Conservation (phyloP, 1,140 invertebrate genomes). For the Pygmarrhopalites habei region DNA sequence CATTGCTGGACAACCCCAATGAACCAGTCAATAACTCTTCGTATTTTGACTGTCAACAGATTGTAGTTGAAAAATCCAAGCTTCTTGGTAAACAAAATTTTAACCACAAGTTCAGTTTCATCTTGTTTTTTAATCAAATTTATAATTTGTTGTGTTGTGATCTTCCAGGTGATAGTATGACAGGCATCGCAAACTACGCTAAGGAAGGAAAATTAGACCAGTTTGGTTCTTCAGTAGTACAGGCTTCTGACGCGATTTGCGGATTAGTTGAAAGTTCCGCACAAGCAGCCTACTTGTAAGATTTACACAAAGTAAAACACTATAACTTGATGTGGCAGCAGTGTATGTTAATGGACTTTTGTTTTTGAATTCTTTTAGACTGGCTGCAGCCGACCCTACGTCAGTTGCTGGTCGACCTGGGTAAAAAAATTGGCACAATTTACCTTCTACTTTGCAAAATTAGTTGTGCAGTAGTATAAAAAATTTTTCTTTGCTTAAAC, state of each 20-base stretch:
- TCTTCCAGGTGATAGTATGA: slow-evolving; percentile 77
- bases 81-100: slow-evolving; percentile 52
- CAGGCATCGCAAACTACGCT: slow-evolving; percentile 86
- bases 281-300: slow-evolving; percentile 89
- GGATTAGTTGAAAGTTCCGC: slow-evolving; percentile 75
- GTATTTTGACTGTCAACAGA: slow-evolving; percentile 92
- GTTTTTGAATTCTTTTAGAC: too few species aligned
- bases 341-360: too few species aligned
- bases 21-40: slow-evolving; percentile 80
- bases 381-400: slow-evolving; percentile 82
- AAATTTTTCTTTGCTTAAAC: too few species aligned
- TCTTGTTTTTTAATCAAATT: too few species aligned
- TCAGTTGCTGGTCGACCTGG: slow-evolving; percentile 85
- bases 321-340: too few species aligned
- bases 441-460: too few species aligned
- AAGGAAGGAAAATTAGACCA: slow-evolving; percentile 78
- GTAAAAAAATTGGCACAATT: too few species aligned
- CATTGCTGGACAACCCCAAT: slow-evolving; percentile 73
- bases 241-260: slow-evolving; percentile 79
- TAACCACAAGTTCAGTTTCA: background rate
- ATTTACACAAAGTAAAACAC: too few species aligned
- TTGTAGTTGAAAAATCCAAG: slow-evolving; percentile 89
- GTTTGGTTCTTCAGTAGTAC: slow-evolving; percentile 77
- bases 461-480: too few species aligned
- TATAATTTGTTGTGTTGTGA: too few species aligned